Evolutionary conservation across 2,888 invertebrate species (phyloP).

Genomic region (Cryptops parisi): DNA sequence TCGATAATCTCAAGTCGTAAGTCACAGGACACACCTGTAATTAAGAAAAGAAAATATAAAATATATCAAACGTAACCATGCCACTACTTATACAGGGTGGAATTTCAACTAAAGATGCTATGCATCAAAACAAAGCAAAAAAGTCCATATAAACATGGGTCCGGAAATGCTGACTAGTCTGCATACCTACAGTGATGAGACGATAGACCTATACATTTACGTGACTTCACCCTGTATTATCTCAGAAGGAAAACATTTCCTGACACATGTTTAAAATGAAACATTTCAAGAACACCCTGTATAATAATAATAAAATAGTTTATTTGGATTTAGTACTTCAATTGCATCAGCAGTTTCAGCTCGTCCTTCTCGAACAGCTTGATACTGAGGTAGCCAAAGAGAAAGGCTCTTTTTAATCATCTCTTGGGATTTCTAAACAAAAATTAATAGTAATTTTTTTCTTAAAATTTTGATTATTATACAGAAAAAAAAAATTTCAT

Average conservation of each 20-base stretch:
- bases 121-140: too few species aligned
- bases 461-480: too few species aligned
- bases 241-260: too few species aligned
- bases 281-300: too few species aligned
- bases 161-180: too few species aligned
- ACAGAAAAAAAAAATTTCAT: neutral
- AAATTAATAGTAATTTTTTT: too few species aligned
- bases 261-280: too few species aligned
- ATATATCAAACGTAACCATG: neutral
- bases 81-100: neutral
- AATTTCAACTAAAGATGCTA: neutral
- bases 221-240: too few species aligned
- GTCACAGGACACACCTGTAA: constrained; percentile 9
- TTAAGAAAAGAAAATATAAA: neutral
- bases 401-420: constrained; percentile 31
- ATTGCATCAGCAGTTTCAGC: constrained; percentile 26
- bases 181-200: too few species aligned
- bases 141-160: too few species aligned
- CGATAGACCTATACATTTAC: too few species aligned
- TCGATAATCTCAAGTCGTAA: neutral
- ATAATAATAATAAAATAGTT: neutral
- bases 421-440: constrained; percentile 26
- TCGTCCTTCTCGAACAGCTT: constrained; percentile 21
- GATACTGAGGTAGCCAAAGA: constrained; percentile 31
- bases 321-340: constrained; percentile 18